A percentile compares a stretch with the other conserved stretches of the same genome.
Conservation (phyloP, 2,888 invertebrate genomes). For the Cordilura impudica region DNA sequence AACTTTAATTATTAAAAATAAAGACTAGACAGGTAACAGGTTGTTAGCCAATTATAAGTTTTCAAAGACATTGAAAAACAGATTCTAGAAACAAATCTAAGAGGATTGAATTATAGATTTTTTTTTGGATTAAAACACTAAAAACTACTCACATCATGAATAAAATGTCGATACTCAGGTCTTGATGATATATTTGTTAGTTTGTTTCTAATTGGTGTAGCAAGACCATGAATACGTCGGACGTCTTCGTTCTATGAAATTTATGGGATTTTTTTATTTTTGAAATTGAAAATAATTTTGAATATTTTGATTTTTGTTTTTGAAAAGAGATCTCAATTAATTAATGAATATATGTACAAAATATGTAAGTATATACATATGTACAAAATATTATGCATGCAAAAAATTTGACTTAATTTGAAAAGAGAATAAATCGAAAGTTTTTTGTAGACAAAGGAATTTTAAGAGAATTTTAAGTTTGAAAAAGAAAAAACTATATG, state of each 20-base stretch:
- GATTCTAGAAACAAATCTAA: slow-evolving; percentile 42
- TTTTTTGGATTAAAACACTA: slow-evolving; percentile 31
- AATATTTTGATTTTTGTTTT: slow-evolving; percentile 7
- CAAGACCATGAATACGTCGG: slow-evolving; percentile 78
- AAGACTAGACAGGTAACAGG: neutral
- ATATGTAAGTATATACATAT: slow-evolving; percentile 13
- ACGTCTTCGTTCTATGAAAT: slow-evolving; percentile 78
- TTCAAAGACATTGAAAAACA: slow-evolving; percentile 39
- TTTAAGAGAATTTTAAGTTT: neutral
- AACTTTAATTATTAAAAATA: neutral
- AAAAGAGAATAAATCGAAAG: slow-evolving; percentile 46
- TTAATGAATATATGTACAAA: slow-evolving; percentile 26
- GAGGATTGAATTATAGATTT: slow-evolving; percentile 21
- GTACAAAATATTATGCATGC: slow-evolving; percentile 34
- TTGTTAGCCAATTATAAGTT: slow-evolving; percentile 51
- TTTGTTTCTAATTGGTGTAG: slow-evolving; percentile 78
- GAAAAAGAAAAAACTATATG: slow-evolving; percentile 8
- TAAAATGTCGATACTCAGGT: slow-evolving; percentile 79
- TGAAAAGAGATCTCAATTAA: slow-evolving; percentile 20
- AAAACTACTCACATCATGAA: slow-evolving; percentile 78
- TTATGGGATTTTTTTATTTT: slow-evolving; percentile 65
- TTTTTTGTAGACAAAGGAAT: slow-evolving; percentile 15
- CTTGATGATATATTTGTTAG: slow-evolving; percentile 78
- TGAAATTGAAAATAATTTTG: slow-evolving; percentile 33
- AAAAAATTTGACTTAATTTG: slow-evolving; percentile 31